Evolutionary conservation across 2,888 invertebrate species (phyloP), one percentile per base, ranked within the genome.

Genomic region (Escarpia spicata): DNA sequence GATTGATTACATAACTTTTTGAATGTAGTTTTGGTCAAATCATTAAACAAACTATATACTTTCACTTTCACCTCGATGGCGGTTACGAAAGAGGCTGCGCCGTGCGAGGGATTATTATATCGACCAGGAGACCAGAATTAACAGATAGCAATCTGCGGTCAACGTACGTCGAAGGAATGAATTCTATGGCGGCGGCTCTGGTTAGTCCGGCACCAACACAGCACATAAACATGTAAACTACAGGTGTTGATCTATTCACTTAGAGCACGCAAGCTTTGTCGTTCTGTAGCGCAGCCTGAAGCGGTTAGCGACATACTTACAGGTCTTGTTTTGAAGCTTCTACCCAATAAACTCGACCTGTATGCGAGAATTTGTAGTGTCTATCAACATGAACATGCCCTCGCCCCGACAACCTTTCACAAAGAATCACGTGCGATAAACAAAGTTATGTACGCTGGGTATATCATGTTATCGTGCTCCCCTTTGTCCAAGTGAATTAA

Each of bases 131-230:
- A n/a, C 75, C n/a, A 75, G 52, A 52, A 52, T 52, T 52, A 15
- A 52, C 52, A 52, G n/a, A 75, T 75, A 75, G 75, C 75, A 26
- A 75, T 75, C 75, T 75, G 75, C 75, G 75, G 75, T 75, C 75
- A 75, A 6, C 75, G 75, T 2, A 4, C n/a, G n/a, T 26, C n/a
- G 75, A 75, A 75, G 26, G n/a, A 75, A 26, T 75, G 26, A 26
- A 1, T 75, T 75, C 75, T 75, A 75, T 26, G 75, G 75, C 26
- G n/a, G 75, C n/a, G 26, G 75, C 75, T 75, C 19, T 26, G 19
- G 26, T 19, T 75, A 75, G 4, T 4, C 26, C 26, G n/a, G 19
- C 75, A 75, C 15, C 19, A n/a, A 6, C 26, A n/a, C 19, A 26
- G 26, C 75, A 75, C n/a, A 75, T 6, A 6, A 19, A 75, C 75